phyloP scores from a whole-genome alignment of 1,140 invertebrate species.

The Nasonia giraulti region DNA sequence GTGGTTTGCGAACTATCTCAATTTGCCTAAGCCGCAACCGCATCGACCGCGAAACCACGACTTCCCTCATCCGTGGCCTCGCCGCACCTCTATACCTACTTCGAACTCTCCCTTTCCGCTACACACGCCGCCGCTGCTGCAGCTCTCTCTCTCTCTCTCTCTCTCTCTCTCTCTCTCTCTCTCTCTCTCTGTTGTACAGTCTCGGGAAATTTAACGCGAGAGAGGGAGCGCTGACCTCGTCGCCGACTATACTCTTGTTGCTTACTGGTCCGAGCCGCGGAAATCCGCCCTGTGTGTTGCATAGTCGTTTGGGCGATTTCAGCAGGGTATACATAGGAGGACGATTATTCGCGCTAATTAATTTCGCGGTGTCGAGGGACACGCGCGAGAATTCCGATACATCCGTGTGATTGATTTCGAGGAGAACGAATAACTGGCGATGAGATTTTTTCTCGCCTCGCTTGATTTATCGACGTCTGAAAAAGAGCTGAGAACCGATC shows the following conservation, averaged over 20 bases:
- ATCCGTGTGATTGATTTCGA: no score
- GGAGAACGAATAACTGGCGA: no score
- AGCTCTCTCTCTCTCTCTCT: no score
- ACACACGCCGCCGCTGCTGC: background rate
- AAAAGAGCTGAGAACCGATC: no score
- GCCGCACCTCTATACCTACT: conserved; percentile 15
- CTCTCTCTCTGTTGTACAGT: background rate
- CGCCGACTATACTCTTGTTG: background rate
- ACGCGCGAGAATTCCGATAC: no score
- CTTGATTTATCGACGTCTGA: no score
- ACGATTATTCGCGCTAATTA: conserved; percentile 41
- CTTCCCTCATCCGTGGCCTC: conserved; percentile 61
- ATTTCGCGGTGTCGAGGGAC: no score
- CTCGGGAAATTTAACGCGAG: conserved; percentile 10
- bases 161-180: no score
- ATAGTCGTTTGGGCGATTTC: background rate
- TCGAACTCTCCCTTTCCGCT: conserved; percentile 24
- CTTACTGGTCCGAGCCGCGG: background rate
- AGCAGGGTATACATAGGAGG: background rate
- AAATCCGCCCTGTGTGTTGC: background rate
- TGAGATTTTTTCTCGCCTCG: no score
- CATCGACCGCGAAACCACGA: conserved; percentile 72
- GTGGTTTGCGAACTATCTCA: conserved; percentile 75
- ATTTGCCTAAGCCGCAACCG: conserved; percentile 73
- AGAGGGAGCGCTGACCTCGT: background rate